phyloP scores from a whole-genome alignment of 2,113 vertebrate genomes.

The Aptenodytes patagonicus region DNA sequence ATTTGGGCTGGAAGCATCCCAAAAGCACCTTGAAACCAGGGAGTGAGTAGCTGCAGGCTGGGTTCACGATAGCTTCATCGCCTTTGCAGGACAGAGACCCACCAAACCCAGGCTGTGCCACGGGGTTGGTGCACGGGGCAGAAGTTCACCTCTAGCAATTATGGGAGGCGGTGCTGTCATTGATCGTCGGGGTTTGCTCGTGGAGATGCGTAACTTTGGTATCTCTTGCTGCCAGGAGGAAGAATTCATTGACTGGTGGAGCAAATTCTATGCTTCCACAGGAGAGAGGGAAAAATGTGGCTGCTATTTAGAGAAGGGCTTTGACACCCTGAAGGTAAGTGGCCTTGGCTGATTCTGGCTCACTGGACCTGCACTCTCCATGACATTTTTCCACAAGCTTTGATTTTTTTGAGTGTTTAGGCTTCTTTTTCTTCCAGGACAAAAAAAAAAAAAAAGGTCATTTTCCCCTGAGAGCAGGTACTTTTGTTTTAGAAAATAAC shows the following conservation, averaged over 20 bases:
- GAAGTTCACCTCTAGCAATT: background rate
- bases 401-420: background rate
- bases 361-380: rapidly evolving
- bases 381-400: background rate
- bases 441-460: rapidly evolving
- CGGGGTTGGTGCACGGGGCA: background rate
- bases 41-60: background rate
- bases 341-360: rapidly evolving
- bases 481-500: background rate
- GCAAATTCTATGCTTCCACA: slow-evolving; percentile 91
- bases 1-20: background rate
- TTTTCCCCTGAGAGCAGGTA: background rate
- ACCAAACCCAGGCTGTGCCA: background rate
- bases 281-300: slow-evolving; percentile 91
- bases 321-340: slow-evolving; percentile 88
- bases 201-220: background rate
- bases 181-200: rapidly evolving
- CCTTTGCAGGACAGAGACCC: background rate
- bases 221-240: slow-evolving; percentile 78
- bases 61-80: rapidly evolving
- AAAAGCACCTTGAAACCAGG: background rate
- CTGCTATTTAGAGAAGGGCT: slow-evolving; percentile 87
- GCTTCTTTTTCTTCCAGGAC: rapidly evolving
- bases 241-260: slow-evolving; percentile 98
- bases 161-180: background rate